Conservation (phyloP, 2,797 vertebrate genomes). For the Etheostoma perlongum region DNA sequence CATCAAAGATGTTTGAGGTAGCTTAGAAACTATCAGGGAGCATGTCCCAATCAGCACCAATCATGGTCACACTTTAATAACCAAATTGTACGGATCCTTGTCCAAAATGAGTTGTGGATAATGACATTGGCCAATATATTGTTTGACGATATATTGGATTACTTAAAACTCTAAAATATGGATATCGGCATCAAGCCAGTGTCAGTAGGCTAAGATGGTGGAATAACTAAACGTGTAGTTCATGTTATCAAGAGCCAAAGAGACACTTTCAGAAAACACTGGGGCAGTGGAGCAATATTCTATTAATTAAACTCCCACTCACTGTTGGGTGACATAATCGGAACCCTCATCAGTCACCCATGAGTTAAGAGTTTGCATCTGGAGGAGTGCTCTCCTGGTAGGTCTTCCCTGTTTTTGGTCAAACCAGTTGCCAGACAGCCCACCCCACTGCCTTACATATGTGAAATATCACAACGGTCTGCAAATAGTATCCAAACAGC, state of each 20-base stretch:
- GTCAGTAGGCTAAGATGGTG: no score
- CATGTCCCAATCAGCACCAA: not conserved
- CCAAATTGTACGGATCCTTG: not conserved
- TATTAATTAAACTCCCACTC: constrained; percentile 29
- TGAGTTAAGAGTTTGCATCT: constrained; percentile 49
- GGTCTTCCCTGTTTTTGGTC: constrained; percentile 37
- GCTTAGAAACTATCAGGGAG: not conserved
- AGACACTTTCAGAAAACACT: not conserved
- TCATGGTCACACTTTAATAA: not conserved
- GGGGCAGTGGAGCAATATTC: constrained; percentile 15
- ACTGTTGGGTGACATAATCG: constrained; percentile 48
- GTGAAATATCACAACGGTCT: constrained; percentile 79
- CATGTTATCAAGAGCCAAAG: not conserved
- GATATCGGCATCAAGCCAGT: not conserved
- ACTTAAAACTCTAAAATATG: not conserved
- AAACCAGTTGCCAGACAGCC: constrained; percentile 62
- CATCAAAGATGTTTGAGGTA: not conserved
- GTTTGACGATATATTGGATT: constrained; percentile 1
- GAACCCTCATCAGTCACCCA: constrained; percentile 58
- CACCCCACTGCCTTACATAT: constrained; percentile 52
- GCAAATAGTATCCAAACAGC: constrained; percentile 76
- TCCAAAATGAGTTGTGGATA: not conserved
- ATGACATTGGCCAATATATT: not conserved
- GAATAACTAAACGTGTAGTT: not conserved
- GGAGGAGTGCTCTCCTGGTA: constrained; percentile 36